Evolutionary conservation across 2,888 invertebrate genomes (phyloP).

Genomic region (Drosophila antonietae): DNA sequence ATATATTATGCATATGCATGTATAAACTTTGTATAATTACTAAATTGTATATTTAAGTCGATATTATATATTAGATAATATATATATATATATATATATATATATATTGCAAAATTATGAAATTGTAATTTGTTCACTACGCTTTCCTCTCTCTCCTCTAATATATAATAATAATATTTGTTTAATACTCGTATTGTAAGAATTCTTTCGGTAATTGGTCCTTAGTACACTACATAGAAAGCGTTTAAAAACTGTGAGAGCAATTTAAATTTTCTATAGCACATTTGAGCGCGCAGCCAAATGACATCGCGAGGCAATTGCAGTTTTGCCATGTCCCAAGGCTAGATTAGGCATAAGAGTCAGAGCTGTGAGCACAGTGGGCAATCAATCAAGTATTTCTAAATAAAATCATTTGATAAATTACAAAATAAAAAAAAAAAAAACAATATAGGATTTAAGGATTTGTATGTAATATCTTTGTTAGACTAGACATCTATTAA

Average conservation of each 20-base stretch:
- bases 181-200: constrained; percentile 29
- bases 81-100: constrained; percentile 34
- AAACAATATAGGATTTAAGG: neutral
- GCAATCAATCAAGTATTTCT: neutral
- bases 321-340: constrained; percentile 16
- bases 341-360: constrained; percentile 21
- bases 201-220: constrained; percentile 66
- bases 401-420: neutral
- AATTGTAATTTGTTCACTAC: constrained; percentile 43
- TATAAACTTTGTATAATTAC: constrained; percentile 63
- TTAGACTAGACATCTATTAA: no score
- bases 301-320: constrained; percentile 48
- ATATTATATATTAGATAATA: no score
- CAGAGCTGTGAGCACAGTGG: neutral
- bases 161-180: constrained; percentile 17
- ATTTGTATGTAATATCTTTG: no score
- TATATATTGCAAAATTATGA: constrained; percentile 61
- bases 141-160: constrained; percentile 29
- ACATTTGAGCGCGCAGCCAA: constrained; percentile 48
- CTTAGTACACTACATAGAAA: constrained; percentile 74
- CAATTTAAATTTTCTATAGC: constrained; percentile 57
- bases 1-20: constrained; percentile 28
- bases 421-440: neutral
- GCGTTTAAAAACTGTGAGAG: constrained; percentile 63
- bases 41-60: constrained; percentile 64